A percentile compares a stretch with the other conserved stretches of the same genome.
Evolutionary conservation across 2,888 invertebrate species (phyloP).

Genomic region (Drosophila quinaria): DNA sequence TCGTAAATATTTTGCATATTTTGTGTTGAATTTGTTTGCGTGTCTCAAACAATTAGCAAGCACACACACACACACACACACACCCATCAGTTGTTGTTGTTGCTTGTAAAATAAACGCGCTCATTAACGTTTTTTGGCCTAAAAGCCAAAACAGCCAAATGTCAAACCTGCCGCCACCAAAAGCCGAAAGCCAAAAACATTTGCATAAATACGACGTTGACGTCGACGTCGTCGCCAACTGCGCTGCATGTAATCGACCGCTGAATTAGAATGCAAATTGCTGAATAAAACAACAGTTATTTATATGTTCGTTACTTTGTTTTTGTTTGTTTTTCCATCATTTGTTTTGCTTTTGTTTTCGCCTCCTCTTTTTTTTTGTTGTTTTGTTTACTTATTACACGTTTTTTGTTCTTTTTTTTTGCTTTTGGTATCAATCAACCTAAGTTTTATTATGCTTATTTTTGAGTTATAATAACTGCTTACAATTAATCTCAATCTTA

Average conservation of each 20-base stretch:
- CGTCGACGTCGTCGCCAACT: slow-evolving; percentile 1
- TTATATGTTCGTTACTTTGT: slow-evolving; percentile 64
- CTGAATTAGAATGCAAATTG: slow-evolving; percentile 76
- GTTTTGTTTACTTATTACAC: slow-evolving; percentile 9
- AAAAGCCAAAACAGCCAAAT: slow-evolving; percentile 56
- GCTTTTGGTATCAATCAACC: slow-evolving; percentile 56
- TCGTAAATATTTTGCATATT: slow-evolving; percentile 70
- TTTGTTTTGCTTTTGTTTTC: slow-evolving; percentile 27
- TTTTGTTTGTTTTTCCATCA: slow-evolving; percentile 51
- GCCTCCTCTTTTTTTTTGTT: background rate
- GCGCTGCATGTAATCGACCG: slow-evolving; percentile 70
- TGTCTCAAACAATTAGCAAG: slow-evolving; percentile 81
- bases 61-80: slow-evolving; percentile 37
- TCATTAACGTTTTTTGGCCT: slow-evolving; percentile 66
- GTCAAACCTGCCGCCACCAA: slow-evolving; percentile 45
- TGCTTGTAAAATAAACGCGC: slow-evolving; percentile 60
- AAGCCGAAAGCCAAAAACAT: slow-evolving; percentile 56
- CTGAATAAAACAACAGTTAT: slow-evolving; percentile 75
- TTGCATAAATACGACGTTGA: slow-evolving; percentile 56
- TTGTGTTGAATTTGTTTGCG: slow-evolving; percentile 78
- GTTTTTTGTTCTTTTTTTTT: slow-evolving; percentile 14
- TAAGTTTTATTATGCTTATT: slow-evolving; percentile 64
- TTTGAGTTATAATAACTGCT: slow-evolving; percentile 73
- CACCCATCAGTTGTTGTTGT: slow-evolving; percentile 18
- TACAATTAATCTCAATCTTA: slow-evolving; percentile 71